Conservation (phyloP, 2,113 vertebrate species). For the Lipophrys pholis region DNA sequence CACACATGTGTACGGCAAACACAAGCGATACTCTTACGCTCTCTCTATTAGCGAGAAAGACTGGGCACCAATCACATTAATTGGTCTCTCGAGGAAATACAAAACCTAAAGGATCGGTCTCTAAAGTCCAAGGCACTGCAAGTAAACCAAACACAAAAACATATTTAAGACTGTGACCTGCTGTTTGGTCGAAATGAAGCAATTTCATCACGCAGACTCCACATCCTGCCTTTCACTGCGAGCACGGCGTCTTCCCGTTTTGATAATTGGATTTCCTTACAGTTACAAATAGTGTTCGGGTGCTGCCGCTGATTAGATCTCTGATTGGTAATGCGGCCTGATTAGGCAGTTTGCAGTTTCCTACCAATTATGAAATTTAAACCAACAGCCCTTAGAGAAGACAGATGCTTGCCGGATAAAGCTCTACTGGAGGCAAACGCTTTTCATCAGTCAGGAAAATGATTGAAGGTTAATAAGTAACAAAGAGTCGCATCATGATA, state of each 20-base stretch:
- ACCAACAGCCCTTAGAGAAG: slow-evolving; percentile 36
- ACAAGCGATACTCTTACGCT: slow-evolving; percentile 5
- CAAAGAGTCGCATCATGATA: slow-evolving; percentile 37
- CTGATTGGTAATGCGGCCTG: slow-evolving; percentile 51
- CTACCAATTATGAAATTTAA: slow-evolving; percentile 58
- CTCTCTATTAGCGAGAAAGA: slow-evolving; percentile 43
- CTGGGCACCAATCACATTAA: slow-evolving; percentile 77
- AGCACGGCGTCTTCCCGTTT: slow-evolving; percentile 26
- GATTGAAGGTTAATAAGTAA: slow-evolving; percentile 32
- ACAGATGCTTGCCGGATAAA: slow-evolving; percentile 56
- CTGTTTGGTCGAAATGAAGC: slow-evolving; percentile 46
- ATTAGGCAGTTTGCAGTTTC: slow-evolving; percentile 54
- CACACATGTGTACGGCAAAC: slow-evolving; percentile 25
- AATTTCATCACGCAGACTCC: slow-evolving; percentile 22
- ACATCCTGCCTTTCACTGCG: background rate
- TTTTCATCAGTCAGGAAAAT: slow-evolving; percentile 32
- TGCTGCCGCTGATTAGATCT: slow-evolving; percentile 53
- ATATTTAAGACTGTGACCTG: slow-evolving; percentile 45
- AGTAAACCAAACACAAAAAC: slow-evolving; percentile 48
- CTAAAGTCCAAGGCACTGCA: slow-evolving; percentile 56
- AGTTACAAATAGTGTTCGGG: slow-evolving; percentile 24
- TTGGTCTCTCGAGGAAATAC: slow-evolving; percentile 77
- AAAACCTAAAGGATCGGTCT: slow-evolving; percentile 51
- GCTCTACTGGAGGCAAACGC: slow-evolving; percentile 13
- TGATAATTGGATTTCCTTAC: slow-evolving; percentile 42